Evolutionary conservation across 2,888 invertebrate species (phyloP).

Genomic region (Pollenia griseotomentosa): DNA sequence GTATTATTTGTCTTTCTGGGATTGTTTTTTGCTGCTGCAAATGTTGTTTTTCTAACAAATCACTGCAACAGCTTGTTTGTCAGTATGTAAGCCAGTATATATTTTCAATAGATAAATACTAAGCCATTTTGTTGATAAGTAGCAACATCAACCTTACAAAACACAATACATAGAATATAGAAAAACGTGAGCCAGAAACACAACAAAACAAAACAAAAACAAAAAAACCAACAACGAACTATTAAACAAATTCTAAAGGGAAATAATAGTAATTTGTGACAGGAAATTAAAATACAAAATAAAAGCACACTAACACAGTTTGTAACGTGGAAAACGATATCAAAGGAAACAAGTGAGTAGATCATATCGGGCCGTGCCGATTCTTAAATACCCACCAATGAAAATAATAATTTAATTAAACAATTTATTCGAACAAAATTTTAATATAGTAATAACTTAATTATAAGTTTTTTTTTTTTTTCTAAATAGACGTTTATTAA

Average conservation of each 20-base stretch:
- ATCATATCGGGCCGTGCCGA: too few relatives aligned
- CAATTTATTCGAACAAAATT: too few relatives aligned
- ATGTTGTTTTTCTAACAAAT: not conserved
- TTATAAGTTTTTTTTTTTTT: too few relatives aligned
- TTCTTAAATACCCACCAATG: too few relatives aligned
- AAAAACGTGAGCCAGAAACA: not conserved
- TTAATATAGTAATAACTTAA: too few relatives aligned
- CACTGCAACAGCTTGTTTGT: slow-evolving; percentile 16
- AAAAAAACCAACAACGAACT: slow-evolving; percentile 28
- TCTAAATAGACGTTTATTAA: too few relatives aligned
- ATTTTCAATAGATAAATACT: slow-evolving; percentile 13
- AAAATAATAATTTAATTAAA: too few relatives aligned
- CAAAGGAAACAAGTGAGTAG: too few relatives aligned
- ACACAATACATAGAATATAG: not conserved
- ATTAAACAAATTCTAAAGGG: slow-evolving; percentile 49
- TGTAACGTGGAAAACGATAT: too few relatives aligned
- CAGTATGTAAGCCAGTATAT: slow-evolving; percentile 13
- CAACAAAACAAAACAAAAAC: not conserved
- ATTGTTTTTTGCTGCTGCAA: too few relatives aligned
- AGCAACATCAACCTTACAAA: slow-evolving; percentile 1
- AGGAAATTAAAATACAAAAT: slow-evolving; percentile 70
- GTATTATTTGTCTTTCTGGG: too few relatives aligned
- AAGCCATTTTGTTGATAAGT: slow-evolving; percentile 11
- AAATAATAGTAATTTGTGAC: slow-evolving; percentile 64
- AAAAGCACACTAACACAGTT: slow-evolving; percentile 36